Conservation (phyloP, 2,113 vertebrate genomes). For the Eulemur macaco region DNA sequence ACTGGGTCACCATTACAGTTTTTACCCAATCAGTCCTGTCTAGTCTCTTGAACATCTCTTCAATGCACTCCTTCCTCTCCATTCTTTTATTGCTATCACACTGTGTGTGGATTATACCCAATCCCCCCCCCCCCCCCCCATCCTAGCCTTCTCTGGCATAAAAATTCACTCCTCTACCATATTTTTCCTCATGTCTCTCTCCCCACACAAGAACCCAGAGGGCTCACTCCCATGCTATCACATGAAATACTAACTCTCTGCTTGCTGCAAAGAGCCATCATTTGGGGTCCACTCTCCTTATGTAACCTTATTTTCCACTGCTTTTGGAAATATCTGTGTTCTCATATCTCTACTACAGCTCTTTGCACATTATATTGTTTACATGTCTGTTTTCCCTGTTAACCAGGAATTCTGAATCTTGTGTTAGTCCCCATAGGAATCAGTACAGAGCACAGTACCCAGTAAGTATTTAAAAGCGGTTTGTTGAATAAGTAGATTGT, state of each 20-base stretch:
- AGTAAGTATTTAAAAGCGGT: not conserved
- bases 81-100: not conserved
- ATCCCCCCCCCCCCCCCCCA: not conserved
- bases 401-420: conserved; percentile 18
- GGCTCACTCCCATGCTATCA: not conserved
- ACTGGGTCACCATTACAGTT: not conserved
- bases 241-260: not conserved
- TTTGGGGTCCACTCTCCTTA: not conserved
- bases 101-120: not conserved
- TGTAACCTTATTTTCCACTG: not conserved
- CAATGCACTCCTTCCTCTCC: not conserved
- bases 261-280: not conserved
- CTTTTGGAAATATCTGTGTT: conserved; percentile 22
- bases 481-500: not conserved
- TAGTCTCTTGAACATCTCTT: not conserved
- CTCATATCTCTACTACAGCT: not conserved
- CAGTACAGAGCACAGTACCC: not conserved
- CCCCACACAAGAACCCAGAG: not conserved
- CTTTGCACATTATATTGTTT: not conserved
- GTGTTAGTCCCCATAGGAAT: not conserved
- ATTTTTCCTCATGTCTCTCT: not conserved
- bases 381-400: not conserved
- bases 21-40: not conserved
- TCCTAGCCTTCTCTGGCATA: not conserved
- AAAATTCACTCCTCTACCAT: not conserved